Percentiles rank a stretch among this genome's conserved stretches.
phyloP scores from a whole-genome alignment of 2,113 vertebrate genomes.

The Thymallus thymallus region DNA sequence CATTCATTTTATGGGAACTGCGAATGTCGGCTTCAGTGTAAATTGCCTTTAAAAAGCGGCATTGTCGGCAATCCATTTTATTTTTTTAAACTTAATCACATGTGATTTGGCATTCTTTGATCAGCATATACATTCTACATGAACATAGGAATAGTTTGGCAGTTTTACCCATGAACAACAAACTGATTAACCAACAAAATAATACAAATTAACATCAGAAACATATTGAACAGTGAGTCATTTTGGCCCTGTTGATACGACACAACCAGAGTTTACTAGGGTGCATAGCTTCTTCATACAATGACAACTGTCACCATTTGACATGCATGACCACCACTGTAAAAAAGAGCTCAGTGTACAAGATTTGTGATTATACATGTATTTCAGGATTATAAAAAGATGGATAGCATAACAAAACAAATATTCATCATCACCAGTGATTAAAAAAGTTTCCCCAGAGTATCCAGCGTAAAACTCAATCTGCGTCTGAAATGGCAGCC shows the following conservation, averaged over 20 bases:
- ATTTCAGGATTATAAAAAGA: constrained; percentile 15
- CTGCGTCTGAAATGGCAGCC: too few relatives aligned
- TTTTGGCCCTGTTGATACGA: constrained; percentile 11
- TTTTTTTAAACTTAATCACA: too few relatives aligned
- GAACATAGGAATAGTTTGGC: neutral
- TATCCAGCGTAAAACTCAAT: too few relatives aligned
- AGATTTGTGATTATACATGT: neutral
- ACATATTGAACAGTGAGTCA: neutral
- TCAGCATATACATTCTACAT: too few relatives aligned
- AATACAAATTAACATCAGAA: neutral
- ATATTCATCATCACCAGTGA: neutral
- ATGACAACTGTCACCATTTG: neutral
- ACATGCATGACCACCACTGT: neutral
- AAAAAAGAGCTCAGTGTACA: neutral
- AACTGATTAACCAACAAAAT: neutral
- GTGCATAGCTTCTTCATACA: neutral
- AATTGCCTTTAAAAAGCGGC: too few relatives aligned
- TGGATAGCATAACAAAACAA: constrained; percentile 15
- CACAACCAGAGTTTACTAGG: neutral
- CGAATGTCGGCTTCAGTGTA: too few relatives aligned
- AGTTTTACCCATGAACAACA: neutral
- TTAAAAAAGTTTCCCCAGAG: neutral
- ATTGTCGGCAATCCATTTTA: too few relatives aligned
- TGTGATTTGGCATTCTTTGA: neutral
- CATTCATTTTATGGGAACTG: too few relatives aligned